A percentile compares a stretch with the other conserved stretches of the same genome.
Evolutionary conservation across 2,888 invertebrate genomes (phyloP).

Genomic region (Caenorhabditis drosophilae): DNA sequence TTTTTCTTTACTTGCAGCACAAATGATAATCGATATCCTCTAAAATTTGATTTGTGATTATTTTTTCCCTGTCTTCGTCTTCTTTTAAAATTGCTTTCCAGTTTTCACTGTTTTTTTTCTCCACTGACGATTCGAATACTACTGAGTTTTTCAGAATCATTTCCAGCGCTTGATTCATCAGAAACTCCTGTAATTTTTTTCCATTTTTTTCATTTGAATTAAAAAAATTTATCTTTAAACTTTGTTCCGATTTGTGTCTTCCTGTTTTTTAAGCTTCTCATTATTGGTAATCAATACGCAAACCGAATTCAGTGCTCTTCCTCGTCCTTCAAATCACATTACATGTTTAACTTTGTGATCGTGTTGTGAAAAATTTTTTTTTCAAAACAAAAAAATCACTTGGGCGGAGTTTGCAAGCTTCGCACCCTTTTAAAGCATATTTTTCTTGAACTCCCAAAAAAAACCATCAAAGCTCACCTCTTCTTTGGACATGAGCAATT

Average conservation of each 20-base stretch:
- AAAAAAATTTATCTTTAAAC: conserved; percentile 3
- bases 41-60: conserved; percentile 1
- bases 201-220: neutral
- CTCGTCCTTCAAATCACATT: too few species aligned
- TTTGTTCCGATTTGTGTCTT: conserved; percentile 33
- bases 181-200: conserved; percentile 4
- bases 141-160: conserved; percentile 2
- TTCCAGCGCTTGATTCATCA: conserved; percentile 19
- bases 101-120: neutral
- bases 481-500: conserved; percentile 57
- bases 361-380: too few species aligned
- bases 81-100: conserved; percentile 14
- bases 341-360: too few species aligned
- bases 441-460: too few species aligned
- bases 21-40: conserved; percentile 13
- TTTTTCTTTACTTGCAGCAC: conserved; percentile 19
- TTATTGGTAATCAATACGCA: conserved; percentile 44
- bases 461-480: too few species aligned
- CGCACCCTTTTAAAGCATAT: too few species aligned
- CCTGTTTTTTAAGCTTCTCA: conserved; percentile 17
- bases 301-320: conserved; percentile 28
- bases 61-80: conserved; percentile 8
- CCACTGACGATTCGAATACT: conserved; percentile 3
- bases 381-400: too few species aligned
- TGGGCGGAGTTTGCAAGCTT: too few species aligned